phyloP scores from a whole-genome alignment of 2,113 vertebrate genomes.

The Anolis carolinensis region DNA sequence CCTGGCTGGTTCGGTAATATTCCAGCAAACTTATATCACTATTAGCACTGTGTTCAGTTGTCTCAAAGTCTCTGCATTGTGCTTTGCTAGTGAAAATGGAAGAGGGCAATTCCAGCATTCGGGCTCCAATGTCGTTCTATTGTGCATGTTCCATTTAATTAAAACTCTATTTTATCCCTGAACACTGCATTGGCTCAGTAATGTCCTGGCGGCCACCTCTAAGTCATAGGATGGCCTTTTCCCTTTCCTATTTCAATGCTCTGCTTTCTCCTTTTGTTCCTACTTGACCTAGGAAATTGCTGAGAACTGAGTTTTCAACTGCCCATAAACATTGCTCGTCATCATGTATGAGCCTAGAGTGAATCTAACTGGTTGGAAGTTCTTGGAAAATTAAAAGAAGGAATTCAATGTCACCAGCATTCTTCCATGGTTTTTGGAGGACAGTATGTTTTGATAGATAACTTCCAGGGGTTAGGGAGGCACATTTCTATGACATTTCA shows the following conservation, averaged over 20 bases:
- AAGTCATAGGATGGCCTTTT: conserved; percentile 62
- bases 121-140: conserved; percentile 17
- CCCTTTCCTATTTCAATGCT: conserved; percentile 65
- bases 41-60: conserved; percentile 10
- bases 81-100: conserved; percentile 23
- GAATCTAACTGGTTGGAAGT: conserved; percentile 37
- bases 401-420: conserved; percentile 41
- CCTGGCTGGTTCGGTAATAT: conserved; percentile 3
- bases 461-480: too few species aligned
- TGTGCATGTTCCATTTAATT: conserved; percentile 58
- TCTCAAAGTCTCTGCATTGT: background rate
- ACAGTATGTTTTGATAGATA: too few species aligned
- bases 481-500: too few species aligned
- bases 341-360: background rate
- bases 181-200: conserved; percentile 1
- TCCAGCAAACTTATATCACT: conserved; percentile 8
- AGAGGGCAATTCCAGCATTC: conserved; percentile 28
- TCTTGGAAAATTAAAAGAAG: conserved; percentile 59
- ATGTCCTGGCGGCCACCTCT: conserved; percentile 41
- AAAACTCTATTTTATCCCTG: conserved; percentile 45
- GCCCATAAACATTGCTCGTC: conserved; percentile 65
- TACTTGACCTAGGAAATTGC: conserved; percentile 71
- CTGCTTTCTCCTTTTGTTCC: conserved; percentile 67
- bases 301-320: conserved; percentile 59
- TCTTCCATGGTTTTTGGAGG: background rate